Evolutionary conservation across 1,140 invertebrate genomes (phyloP), one percentile per base, ranked within the genome.

Genomic region (Drosophila sulfurigaster): DNA sequence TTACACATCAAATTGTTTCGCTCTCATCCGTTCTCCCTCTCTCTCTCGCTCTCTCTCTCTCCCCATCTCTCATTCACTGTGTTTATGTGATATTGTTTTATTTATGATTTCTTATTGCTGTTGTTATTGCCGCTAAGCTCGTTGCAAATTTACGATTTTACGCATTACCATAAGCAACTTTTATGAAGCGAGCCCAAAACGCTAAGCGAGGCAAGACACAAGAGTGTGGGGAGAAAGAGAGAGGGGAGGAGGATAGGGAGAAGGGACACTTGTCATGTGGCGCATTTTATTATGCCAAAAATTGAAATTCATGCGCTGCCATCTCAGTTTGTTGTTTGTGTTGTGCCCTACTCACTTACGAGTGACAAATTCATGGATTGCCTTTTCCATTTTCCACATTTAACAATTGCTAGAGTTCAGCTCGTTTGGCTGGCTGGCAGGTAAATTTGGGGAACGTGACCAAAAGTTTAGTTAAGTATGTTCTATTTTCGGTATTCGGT

Each of bases 41-140:
- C 41, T 45, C 66, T 38, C 8, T 5, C 43, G 11, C 25, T 20
- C 51, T 13, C 52, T 30, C 13, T 20, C 41, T 43, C 66, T 38
- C 7, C 5, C 28, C 5, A 15, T 30, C 10, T 7, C 4, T 20
- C 13, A 4, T 20, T 69, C 46, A 45, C 51, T 88, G 83, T 75
- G 79, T 78, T 88, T 79, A 89, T 88, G 65, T 60, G 69, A 88
- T 88, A 87, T 89, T 89, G 85, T 88, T 83, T 89, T 89, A 88
- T 88, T 88, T 89, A 88, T 83, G 83, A 88, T 88, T 79, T 81
- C 77, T 83, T 87, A 87, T 79, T 69, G 65, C 66, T 78, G 74
- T 66, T 81, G 48, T 62, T 74, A 68, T 70, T 71, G 73, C 46
- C 46, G 59, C 60, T 82, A 70, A 75, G 79, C 71, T 73, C 75